Conservation (phyloP, 2,888 invertebrate genomes). For the Melipona bicolor region DNA sequence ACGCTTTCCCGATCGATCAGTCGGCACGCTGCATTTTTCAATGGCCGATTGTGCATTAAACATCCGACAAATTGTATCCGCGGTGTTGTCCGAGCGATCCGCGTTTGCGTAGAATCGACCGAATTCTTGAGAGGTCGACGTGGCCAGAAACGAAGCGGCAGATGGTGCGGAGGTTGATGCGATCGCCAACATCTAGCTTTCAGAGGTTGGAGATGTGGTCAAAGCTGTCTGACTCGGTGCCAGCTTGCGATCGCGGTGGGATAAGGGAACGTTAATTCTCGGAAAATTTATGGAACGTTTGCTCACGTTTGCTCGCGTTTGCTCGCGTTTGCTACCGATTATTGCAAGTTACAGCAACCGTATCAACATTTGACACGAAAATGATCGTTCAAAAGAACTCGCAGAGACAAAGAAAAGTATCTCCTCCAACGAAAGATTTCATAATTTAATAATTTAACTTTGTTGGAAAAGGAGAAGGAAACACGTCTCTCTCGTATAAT, state of each 20-base stretch:
- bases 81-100: conserved; percentile 8
- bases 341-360: too few species aligned
- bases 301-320: background rate
- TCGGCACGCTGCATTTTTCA: conserved; percentile 49
- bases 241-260: conserved; percentile 53
- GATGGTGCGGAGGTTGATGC: conserved; percentile 45
- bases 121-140: conserved; percentile 45
- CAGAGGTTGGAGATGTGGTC: conserved; percentile 56
- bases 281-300: conserved; percentile 16
- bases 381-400: background rate
- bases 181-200: conserved; percentile 60
- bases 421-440: too few species aligned
- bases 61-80: conserved; percentile 51
- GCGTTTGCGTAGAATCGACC: conserved; percentile 35
- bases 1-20: conserved; percentile 59
- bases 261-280: conserved; percentile 14
- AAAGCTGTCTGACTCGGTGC: conserved; percentile 56
- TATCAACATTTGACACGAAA: background rate
- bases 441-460: too few species aligned
- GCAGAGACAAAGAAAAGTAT: too few species aligned
- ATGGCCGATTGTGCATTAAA: conserved; percentile 44
- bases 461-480: too few species aligned
- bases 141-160: conserved; percentile 55
- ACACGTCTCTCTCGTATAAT: too few species aligned
- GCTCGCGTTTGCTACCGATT: background rate